These are phyloP conservation scores for Sylvicola cinctus DNA, from an alignment of 2,888 invertebrate genomes.

Conservation along the genomic window DNA sequence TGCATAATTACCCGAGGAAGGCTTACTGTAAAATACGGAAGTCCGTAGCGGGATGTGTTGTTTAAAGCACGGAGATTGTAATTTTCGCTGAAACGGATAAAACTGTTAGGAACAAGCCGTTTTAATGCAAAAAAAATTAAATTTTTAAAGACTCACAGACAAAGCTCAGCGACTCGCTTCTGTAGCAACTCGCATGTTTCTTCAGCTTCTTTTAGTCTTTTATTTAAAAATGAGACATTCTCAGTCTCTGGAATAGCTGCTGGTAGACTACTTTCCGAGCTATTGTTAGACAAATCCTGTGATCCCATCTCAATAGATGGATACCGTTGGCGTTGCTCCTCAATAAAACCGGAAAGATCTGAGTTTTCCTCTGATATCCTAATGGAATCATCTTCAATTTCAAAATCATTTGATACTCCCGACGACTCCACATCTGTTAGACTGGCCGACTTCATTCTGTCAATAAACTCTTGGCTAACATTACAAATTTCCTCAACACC, in stretches of 20 bases:
- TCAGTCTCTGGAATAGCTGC: slow-evolving; percentile 9
- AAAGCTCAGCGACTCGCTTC: slow-evolving; percentile 20
- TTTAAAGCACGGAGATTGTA: slow-evolving; percentile 16
- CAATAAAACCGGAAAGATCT: no score
- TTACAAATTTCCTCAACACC: no score
- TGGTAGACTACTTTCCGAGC: slow-evolving; percentile 10
- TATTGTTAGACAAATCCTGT: background rate
- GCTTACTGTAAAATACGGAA: slow-evolving; percentile 20
- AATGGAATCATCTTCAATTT: no score
- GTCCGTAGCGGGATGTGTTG: slow-evolving; percentile 7
- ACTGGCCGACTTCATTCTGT: no score
- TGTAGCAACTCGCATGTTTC: slow-evolving; percentile 20
- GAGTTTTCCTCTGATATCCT: no score
- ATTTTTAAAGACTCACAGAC: slow-evolving; percentile 12
- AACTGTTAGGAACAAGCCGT: no score
- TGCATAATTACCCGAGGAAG: slow-evolving; percentile 16
- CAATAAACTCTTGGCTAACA: no score
- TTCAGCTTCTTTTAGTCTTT: slow-evolving; percentile 15
- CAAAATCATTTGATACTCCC: no score
- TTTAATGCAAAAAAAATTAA: background rate
- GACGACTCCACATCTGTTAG: no score
- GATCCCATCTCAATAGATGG: background rate
- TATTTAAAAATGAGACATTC: slow-evolving; percentile 10
- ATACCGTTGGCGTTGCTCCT: no score
- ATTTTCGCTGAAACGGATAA: slow-evolving; percentile 13